Base-by-base conservation (phyloP, 2,797 vertebrate genomes). In the Neostethus bicornis region DNA sequence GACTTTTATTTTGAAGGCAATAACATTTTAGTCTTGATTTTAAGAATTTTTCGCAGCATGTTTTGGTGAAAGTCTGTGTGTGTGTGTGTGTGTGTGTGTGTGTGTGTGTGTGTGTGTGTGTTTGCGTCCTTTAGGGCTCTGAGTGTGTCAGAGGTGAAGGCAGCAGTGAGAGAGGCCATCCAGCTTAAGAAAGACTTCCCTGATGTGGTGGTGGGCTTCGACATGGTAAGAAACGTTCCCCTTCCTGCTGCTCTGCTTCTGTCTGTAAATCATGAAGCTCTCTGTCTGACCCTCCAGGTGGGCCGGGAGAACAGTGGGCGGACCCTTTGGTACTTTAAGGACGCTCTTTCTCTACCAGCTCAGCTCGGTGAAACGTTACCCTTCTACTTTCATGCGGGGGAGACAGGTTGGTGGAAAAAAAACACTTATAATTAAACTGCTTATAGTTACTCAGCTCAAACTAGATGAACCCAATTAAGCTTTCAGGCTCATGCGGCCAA, bases 351-450 rank as follows among this genome's bases (percentile, higher is more conserved):
- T 46, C 72, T 94, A 34, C 94, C 95, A 0, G 73, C 82, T 41
- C 66, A 89, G 10, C 59, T 75, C 14, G 90, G 93, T 0, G 56
- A 77, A 35, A 73, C 77, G 0, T 82, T 98, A 53, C 92, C 94
- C 0, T 98, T 90, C 67, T 96, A 95, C 66, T 97, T 98, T 61
- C 96, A 98, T 1, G 96, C 96, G 8, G 96, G 95, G 6, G 95
- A 98, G 72, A 98, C 96, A 13, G 90, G 95, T 96, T 70, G 80
- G 91, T 41, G 3, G 1, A 13, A n/a, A 20, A 5, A 7, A 19
- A 4, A 0, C 5, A n/a, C n/a, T n/a, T n/a, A n/a, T n/a, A n/a
- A n/a, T n/a, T n/a, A n/a, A n/a, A n/a, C n/a, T n/a, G n/a, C n/a
- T n/a, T n/a, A n/a, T n/a, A n/a, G n/a, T n/a, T n/a, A n/a, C n/a